Base-by-base conservation (phyloP, 2,113 vertebrate genomes). In the Psettodes erumei region DNA sequence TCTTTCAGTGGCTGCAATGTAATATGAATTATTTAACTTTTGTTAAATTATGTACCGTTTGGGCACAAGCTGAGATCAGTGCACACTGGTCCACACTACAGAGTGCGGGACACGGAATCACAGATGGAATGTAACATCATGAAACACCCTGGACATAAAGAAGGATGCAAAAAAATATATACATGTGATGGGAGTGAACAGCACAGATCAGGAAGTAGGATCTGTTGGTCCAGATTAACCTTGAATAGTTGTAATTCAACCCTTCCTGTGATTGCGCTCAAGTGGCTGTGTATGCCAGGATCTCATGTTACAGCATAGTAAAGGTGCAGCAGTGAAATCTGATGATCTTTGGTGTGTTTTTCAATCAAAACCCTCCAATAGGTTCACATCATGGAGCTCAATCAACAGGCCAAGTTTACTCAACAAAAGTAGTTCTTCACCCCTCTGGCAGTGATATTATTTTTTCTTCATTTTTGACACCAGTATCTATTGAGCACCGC, bases 1-100 rank as follows among this genome's bases (percentile, higher is more conserved):
- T 89, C 83, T 89, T 77, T 69, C 71, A 81, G 76, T 69, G 72
- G 69, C 81, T 38, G 75, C 79, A 86, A 18, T 81, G 72, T 76
- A 74, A 2, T n/a, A 89, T 92, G 79, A 90, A 91, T 93, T 82
- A 91, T 92, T 93, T 69, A 89, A n/a, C 55, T 80, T 86, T 79
- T 83, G 76, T 77, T 91, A 80, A 92, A 91, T 92, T 78, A 92
- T 93, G 84, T 84, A 89, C 67, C 67, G 11, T 78, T 81, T 81
- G 79, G 56, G 67, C 64, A 83, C 84, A 78, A 10, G 54, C 71
- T 77, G 77, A 86, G 81, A 89, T 88, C 65, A 90, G 89, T 90
- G 82, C 67, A 79, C 63, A 58, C 43, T 13, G 55, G 70, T 79
- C 55, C 55, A 72, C 30, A 25, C 58, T 71, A 82, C 64, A 65